phyloP scores from a whole-genome alignment of 1,140 invertebrate species.

The Trichonephila clavata region DNA sequence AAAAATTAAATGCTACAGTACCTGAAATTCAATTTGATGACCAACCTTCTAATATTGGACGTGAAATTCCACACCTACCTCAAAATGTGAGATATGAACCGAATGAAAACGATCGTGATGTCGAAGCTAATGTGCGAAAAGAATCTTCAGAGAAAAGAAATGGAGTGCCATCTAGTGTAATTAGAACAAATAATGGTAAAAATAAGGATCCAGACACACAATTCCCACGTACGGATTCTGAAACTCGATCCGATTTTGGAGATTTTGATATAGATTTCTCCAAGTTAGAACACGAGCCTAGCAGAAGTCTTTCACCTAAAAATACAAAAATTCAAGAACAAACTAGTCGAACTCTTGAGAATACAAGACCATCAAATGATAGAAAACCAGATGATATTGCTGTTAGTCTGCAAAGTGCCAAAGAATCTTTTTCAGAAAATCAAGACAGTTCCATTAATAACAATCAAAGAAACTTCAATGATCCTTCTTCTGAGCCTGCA shows the following conservation, averaged over 20 bases:
- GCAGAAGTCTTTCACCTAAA: conserved; percentile 3
- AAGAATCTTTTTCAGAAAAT: conserved; percentile 37
- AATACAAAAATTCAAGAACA: not conserved
- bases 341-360: conserved; percentile 43
- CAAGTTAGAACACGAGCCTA: not conserved
- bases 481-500: not conserved
- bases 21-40: conserved; percentile 67
- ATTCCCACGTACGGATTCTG: not conserved
- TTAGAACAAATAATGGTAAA: conserved; percentile 37
- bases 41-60: conserved; percentile 47
- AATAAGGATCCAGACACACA: conserved; percentile 31
- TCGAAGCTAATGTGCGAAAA: not conserved
- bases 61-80: conserved; percentile 31
- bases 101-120: not conserved
- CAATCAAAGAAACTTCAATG: not conserved
- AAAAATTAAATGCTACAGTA: conserved; percentile 39
- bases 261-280: conserved; percentile 15
- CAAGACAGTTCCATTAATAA: not conserved
- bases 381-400: not conserved
- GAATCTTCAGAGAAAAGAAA: not conserved
- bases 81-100: conserved; percentile 28
- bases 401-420: conserved; percentile 1
- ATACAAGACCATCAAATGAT: not conserved
- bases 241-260: not conserved
- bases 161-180: not conserved